Base-by-base conservation (phyloP, 2,888 invertebrate species). In the Caenorhabditis drosophilae region DNA sequence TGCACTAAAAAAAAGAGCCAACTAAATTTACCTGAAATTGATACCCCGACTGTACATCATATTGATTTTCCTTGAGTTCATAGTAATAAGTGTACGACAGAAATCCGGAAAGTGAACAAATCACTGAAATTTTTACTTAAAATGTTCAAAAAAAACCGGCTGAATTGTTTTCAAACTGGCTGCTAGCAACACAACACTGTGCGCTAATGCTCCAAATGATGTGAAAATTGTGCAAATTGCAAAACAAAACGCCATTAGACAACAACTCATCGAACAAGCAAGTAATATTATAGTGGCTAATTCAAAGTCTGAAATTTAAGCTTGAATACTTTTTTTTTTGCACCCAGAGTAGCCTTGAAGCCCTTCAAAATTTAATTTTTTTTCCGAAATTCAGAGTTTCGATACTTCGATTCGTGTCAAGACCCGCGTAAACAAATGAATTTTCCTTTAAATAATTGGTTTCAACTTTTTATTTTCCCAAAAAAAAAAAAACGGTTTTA, bases 211-310 rank as follows among this genome's bases (percentile, higher is more conserved):
- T 16, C 76, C 74, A 27, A 76, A 69, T 9, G 63, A 60, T 0
- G 69, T 69, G 59, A 71, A 70, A 53, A 76, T 67, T 1, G 74
- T 71, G 45, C 76, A 76, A 25, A 76, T 66, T 6, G 74, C 57
- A 48, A 74, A 76, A 38, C 60, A 63, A 22, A 76, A 16, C 0
- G 72, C 55, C 38, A 68, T 36, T 34, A 74, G 31, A n/a, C 55
- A 60, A 27, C 58, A 61, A 11, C 23, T 45, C 35, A 71, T 44
- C 16, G 76, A 60, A 12, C 54, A 41, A 12, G 57, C 52, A 0
- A 74, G 52, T 9, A 76, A 56, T 18, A 76, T 67, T 12, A 76
- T 52, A 0, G 76, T 66, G 2, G 72, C 64, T 35, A 74, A 45
- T 46, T 76, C 76, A 51, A 73, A 76, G n/a, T 70, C 76, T 73